Percentiles rank a stretch among this genome's conserved stretches.
phyloP scores from a whole-genome alignment of 2,888 invertebrate species.

The Scaptomyza cyrtandrae region DNA sequence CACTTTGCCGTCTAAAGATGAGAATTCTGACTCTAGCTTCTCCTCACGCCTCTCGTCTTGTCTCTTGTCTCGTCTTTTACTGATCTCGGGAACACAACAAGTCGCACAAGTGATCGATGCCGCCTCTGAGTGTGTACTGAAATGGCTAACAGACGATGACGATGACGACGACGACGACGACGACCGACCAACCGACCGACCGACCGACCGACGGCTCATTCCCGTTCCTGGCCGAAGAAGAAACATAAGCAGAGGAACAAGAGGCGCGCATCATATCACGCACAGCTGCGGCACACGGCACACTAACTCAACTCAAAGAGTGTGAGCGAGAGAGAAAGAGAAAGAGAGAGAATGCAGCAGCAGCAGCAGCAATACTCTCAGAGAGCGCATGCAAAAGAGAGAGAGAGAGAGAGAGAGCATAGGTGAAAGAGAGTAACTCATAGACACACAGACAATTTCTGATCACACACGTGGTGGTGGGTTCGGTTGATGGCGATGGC shows the following conservation, averaged over 20 bases:
- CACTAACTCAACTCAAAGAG: constrained; percentile 25
- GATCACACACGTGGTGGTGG: constrained; percentile 58
- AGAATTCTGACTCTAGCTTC: constrained; percentile 42
- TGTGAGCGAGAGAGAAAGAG: background rate
- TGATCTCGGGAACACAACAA: constrained; percentile 69
- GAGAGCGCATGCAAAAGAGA: background rate
- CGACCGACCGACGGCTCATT: constrained; percentile 30
- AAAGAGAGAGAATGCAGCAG: background rate
- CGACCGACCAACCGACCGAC: constrained; percentile 10
- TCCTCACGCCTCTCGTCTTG: constrained; percentile 24
- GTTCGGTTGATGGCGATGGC: background rate
- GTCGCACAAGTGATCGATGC: constrained; percentile 82
- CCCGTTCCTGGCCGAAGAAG: constrained; percentile 48
- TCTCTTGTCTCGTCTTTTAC: constrained; percentile 24
- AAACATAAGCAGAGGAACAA: background rate
- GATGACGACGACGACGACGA: constrained; percentile 20
- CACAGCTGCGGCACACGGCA: constrained; percentile 49
- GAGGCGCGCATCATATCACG: constrained; percentile 37
- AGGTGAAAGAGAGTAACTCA: constrained; percentile 13
- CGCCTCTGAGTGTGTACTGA: constrained; percentile 83
- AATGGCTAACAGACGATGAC: constrained; percentile 49
- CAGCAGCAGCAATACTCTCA: constrained; percentile 1
- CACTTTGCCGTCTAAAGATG: constrained; percentile 32
- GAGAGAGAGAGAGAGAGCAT: background rate
- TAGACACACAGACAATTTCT: constrained; percentile 35